phyloP scores from a whole-genome alignment of 2,797 vertebrate genomes.

The Aselliscus stoliczkanus region DNA sequence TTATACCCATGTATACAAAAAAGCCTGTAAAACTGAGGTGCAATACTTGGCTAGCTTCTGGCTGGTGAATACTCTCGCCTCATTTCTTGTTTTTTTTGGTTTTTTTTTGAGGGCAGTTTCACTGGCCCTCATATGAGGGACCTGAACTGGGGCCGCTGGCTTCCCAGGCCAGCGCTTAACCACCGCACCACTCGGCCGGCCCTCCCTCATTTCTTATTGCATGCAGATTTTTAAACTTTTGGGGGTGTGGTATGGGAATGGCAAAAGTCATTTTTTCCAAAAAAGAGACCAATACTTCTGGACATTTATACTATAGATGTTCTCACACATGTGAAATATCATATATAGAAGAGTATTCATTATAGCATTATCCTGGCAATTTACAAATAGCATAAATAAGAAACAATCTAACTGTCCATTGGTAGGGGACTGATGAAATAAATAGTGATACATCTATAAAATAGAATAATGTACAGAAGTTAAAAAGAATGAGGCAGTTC shows the following conservation, averaged over 20 bases:
- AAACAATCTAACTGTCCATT: not conserved
- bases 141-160: too few relatives aligned
- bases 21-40: not conserved
- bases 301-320: not conserved
- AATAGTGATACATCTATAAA: not conserved
- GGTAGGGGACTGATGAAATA: not conserved
- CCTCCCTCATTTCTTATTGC: not conserved
- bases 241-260: not conserved
- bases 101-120: too few relatives aligned
- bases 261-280: not conserved
- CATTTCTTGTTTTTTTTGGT: not conserved
- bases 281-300: not conserved
- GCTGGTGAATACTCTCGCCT: not conserved
- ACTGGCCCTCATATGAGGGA: too few relatives aligned
- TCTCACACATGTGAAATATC: not conserved
- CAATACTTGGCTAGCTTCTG: not conserved
- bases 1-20: not conserved
- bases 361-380: not conserved
- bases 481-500: not conserved
- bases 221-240: not conserved
- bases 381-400: conserved; percentile 5
- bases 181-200: too few relatives aligned
- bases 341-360: not conserved
- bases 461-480: not conserved
- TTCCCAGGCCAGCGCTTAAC: too few relatives aligned